Evolutionary conservation across 1,140 invertebrate genomes (phyloP).

Genomic region (Caerostris extrusa): DNA sequence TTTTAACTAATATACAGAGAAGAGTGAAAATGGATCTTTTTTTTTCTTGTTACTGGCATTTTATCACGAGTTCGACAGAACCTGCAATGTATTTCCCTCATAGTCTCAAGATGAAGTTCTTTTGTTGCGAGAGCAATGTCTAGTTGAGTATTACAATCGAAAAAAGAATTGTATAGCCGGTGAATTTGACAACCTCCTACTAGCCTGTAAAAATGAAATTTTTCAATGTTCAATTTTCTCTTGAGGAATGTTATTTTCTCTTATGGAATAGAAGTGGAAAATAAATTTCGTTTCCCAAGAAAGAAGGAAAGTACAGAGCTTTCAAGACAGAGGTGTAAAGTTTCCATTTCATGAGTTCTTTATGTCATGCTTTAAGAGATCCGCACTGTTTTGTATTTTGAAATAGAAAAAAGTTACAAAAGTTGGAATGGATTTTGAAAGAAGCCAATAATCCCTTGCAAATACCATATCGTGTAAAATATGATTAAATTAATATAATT

Average conservation of each 20-base stretch:
- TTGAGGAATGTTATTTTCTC: slow-evolving; percentile 5
- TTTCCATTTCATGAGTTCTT: background rate
- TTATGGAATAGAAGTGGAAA: slow-evolving; percentile 42
- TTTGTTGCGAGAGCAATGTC: slow-evolving; percentile 9
- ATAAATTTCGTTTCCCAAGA: slow-evolving; percentile 44
- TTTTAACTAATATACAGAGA: background rate
- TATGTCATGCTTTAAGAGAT: background rate
- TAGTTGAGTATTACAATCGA: slow-evolving; percentile 19
- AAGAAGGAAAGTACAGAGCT: background rate
- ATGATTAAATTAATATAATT: too few species aligned
- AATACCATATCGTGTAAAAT: too few species aligned
- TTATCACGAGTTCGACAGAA: background rate
- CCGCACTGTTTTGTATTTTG: background rate
- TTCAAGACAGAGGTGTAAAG: slow-evolving; percentile 7
- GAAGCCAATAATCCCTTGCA: background rate
- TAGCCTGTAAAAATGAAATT: slow-evolving; percentile 35
- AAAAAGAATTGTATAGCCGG: slow-evolving; percentile 2
- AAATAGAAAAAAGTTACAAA: background rate
- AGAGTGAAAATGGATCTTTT: background rate
- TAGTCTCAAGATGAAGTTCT: background rate
- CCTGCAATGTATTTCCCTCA: background rate
- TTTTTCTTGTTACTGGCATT: background rate
- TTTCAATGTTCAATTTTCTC: slow-evolving; percentile 50
- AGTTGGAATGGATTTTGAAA: background rate
- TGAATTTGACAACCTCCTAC: slow-evolving; percentile 38